Base-by-base conservation (phyloP, 2,797 vertebrate genomes). In the Danio kyathit region DNA sequence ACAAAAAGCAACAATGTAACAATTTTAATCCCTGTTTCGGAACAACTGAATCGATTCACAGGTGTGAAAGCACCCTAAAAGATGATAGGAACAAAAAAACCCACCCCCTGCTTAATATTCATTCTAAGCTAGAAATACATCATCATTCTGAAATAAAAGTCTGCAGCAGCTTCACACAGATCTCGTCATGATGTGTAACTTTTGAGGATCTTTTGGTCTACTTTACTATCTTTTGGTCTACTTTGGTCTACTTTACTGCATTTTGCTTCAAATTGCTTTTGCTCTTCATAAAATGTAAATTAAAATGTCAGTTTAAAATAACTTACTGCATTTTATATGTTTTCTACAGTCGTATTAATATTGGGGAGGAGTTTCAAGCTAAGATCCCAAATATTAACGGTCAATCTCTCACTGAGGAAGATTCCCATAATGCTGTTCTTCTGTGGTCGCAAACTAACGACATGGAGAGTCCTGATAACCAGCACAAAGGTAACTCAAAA, bases 361-460 rank as follows among this genome's bases (percentile, higher is more conserved):
- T 96, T 5, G 97, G 97, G 40, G 86, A 87, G 75, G 87, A 91
- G 87, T 97, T 97, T 91, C 97, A 99, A 93, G 97, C 96, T 52
- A 91, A 95, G 67, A 94, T 98, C 90, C 96, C 97, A 8, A 88
- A 92, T 69, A 89, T 97, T 19, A 91, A 85, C 73, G 88, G 90
- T 63, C 83, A 51, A 64, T 90, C 89, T 29, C 46, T 90, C 5
- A 86, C 90, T 54, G 87, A 87, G 64, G 90, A 89, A 0, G 94
- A 96, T 57, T 84, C 89, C 86, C 96, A 97, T 86, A 94, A 93
- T 81, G 96, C 97, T 86, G 91, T 93, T 80, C 91, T 95, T 84
- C 94, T 97, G 64, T 99, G 97, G 97, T 95, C 91, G 57, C 95
- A 96, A 0, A 94, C 90, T 89, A 92, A 94, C 56, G 94, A 95